A percentile compares a stretch with the other conserved stretches of the same genome.
Conservation (phyloP, 2,113 vertebrate species). For the Carlito syrichta region DNA sequence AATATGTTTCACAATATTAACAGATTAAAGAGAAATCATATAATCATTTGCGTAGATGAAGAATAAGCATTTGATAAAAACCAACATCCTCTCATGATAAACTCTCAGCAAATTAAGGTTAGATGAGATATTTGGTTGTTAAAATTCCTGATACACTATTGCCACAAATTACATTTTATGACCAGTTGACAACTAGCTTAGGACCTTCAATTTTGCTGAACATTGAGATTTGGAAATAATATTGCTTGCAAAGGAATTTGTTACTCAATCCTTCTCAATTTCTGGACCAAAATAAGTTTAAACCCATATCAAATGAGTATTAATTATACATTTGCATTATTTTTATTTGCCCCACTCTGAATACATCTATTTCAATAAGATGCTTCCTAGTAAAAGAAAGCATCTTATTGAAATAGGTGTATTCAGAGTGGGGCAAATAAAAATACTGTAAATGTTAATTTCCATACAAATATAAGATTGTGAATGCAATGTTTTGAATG, state of each 20-base stretch:
- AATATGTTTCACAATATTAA: not conserved
- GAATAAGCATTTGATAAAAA: not conserved
- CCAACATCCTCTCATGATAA: not conserved
- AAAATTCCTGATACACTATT: not conserved
- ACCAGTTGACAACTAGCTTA: not conserved
- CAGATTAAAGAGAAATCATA: not conserved
- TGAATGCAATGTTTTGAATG: not conserved
- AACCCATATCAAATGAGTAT: not conserved
- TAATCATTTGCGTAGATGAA: not conserved
- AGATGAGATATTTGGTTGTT: not conserved
- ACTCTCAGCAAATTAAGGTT: not conserved
- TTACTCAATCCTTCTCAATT: not conserved
- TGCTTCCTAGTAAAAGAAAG: no score
- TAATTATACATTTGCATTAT: not conserved
- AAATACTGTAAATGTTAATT: not conserved
- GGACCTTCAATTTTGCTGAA: not conserved
- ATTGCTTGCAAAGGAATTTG: not conserved
- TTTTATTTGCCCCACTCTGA: not conserved
- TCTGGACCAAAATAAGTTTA: not conserved
- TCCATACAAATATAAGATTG: not conserved
- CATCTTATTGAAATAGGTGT: not conserved
- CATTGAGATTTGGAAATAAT: not conserved
- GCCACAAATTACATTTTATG: not conserved
- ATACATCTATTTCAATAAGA: not conserved
- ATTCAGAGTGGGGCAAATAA: not conserved